Percentiles rank a stretch among this genome's conserved stretches.
Conservation (phyloP, 2,888 invertebrate species). For the Exocentrus adspersus region DNA sequence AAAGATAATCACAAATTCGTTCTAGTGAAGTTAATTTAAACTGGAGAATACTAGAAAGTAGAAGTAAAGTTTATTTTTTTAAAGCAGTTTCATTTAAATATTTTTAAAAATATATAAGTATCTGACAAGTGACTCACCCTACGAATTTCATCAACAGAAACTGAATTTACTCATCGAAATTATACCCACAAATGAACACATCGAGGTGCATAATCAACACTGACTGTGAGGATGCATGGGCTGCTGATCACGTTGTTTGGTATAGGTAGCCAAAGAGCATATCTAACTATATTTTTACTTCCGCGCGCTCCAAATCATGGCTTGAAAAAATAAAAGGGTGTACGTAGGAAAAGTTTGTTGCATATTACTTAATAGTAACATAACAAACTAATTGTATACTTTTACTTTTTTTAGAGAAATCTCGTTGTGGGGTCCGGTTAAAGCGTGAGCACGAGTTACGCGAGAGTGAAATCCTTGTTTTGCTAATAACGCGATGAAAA, state of each 20-base stretch:
- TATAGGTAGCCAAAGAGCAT: constrained; percentile 53
- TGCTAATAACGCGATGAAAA: background rate
- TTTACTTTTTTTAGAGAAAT: constrained; percentile 14
- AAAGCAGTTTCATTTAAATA: no score
- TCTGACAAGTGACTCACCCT: constrained; percentile 10
- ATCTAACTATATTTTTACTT: constrained; percentile 46
- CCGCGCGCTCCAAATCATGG: constrained; percentile 35
- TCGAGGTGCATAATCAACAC: constrained; percentile 30
- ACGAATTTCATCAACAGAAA: background rate
- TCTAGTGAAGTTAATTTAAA: no score
- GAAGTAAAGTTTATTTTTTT: no score
- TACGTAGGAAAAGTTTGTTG: constrained; percentile 18
- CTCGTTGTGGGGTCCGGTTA: background rate
- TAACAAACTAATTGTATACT: constrained; percentile 13
- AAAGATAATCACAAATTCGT: no score
- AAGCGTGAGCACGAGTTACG: background rate
- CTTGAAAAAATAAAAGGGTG: constrained; percentile 32
- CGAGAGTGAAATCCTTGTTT: constrained; percentile 8
- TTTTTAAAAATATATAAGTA: no score
- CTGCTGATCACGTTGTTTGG: constrained; percentile 55
- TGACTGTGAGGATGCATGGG: constrained; percentile 53
- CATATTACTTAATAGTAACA: constrained; percentile 8
- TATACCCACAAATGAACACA: constrained; percentile 30
- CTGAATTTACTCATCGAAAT: constrained; percentile 18
- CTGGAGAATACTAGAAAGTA: no score